phyloP scores from a whole-genome alignment of 2,113 vertebrate genomes.

The Elgaria multicarinata region DNA sequence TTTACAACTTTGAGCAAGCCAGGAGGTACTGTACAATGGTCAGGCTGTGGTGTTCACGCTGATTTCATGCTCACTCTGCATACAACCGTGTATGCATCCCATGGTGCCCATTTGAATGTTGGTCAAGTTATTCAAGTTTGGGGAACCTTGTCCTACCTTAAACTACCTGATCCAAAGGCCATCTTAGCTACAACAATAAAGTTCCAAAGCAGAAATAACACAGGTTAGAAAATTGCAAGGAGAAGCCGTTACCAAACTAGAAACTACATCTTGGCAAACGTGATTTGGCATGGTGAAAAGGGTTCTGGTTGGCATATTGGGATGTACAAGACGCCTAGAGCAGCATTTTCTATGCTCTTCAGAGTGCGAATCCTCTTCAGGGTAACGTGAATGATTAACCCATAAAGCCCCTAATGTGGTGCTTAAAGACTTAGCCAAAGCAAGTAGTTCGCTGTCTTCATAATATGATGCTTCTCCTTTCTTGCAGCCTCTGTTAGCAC shows the following conservation, averaged over 20 bases:
- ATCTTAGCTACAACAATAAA: background rate
- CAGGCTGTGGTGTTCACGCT: background rate
- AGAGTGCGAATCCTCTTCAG: background rate
- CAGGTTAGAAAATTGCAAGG: background rate
- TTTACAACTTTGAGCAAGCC: background rate
- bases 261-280: background rate
- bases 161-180: background rate
- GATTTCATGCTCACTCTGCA: background rate
- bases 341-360: background rate
- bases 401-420: slow-evolving; percentile 24
- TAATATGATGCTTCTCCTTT: slow-evolving; percentile 51
- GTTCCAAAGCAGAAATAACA: background rate
- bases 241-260: background rate
- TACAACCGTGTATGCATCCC: background rate
- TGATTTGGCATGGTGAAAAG: background rate
- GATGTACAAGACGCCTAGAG: background rate
- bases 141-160: background rate
- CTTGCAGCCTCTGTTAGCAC: slow-evolving; percentile 12
- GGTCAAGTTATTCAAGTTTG: background rate
- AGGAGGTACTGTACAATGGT: background rate
- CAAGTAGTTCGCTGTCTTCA: slow-evolving; percentile 37
- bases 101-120: background rate
- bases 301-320: slow-evolving; percentile 22
- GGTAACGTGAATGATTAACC: background rate
- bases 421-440: slow-evolving; percentile 53